These are phyloP conservation scores for Pseudomyrmex flavicornis DNA, from an alignment of 1,140 invertebrate species.

Conservation along the genomic window DNA sequence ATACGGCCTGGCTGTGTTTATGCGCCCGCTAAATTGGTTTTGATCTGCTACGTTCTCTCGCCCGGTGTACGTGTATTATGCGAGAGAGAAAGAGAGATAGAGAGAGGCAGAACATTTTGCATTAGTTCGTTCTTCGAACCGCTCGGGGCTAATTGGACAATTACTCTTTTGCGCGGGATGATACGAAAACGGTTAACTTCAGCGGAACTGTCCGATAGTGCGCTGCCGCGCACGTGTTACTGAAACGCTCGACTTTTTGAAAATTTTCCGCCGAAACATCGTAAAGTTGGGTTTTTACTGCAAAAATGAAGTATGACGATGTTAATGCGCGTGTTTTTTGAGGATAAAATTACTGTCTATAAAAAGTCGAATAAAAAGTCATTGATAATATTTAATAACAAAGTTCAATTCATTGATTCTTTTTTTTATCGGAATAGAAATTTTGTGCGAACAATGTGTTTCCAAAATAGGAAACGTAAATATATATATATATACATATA, in stretches of 20 bases:
- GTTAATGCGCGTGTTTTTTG: background rate
- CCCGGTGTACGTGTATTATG: too few species aligned
- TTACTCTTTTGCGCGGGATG: background rate
- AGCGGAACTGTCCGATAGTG: background rate
- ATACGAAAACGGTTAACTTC: slow-evolving; percentile 26
- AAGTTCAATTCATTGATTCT: background rate
- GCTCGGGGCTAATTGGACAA: slow-evolving; percentile 10
- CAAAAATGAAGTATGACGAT: background rate
- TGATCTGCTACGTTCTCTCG: background rate
- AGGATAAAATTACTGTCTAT: background rate
- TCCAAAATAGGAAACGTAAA: too few species aligned
- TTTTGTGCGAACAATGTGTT: too few species aligned
- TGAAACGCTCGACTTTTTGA: background rate
- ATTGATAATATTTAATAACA: background rate
- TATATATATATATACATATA: too few species aligned
- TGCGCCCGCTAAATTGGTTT: slow-evolving; percentile 14
- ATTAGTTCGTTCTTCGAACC: slow-evolving; percentile 22
- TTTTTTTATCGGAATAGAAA: too few species aligned
- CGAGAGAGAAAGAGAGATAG: too few species aligned
- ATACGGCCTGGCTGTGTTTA: slow-evolving; percentile 14
- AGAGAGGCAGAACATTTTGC: background rate
- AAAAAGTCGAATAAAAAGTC: background rate
- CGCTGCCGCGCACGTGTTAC: background rate
- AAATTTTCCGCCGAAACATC: slow-evolving; percentile 7
- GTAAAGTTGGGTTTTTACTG: background rate